These are phyloP conservation scores for Sthenelais limicola DNA, from an alignment of 2,888 invertebrate genomes.

Conservation along the genomic window DNA sequence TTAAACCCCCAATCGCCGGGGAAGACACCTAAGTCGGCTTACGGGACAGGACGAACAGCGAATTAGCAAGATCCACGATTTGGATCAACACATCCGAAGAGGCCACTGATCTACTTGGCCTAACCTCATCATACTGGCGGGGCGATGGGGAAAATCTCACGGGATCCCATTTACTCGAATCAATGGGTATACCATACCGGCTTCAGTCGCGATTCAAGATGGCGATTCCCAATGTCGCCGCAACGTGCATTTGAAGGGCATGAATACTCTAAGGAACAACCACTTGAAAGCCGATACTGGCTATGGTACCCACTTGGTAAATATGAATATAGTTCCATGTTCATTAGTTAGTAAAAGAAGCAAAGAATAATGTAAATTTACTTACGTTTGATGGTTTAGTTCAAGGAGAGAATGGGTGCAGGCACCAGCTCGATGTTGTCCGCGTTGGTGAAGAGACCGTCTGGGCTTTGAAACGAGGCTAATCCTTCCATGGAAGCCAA, in stretches of 20 bases:
- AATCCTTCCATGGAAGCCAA: background rate
- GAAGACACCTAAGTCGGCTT: too few species aligned
- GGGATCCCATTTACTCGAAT: background rate
- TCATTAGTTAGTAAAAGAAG: background rate
- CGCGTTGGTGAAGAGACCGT: slow-evolving; percentile 29
- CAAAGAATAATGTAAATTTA: background rate
- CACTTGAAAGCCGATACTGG: background rate
- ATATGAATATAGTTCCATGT: background rate
- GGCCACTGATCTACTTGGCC: too few species aligned
- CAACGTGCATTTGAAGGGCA: slow-evolving; percentile 36
- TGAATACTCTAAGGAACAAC: background rate
- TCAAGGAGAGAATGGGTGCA: background rate
- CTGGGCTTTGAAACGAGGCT: slow-evolving; percentile 25
- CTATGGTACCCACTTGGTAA: background rate
- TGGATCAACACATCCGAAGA: too few species aligned
- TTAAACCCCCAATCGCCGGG: too few species aligned
- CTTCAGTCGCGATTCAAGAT: slow-evolving; percentile 28
- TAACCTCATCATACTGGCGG: too few species aligned
- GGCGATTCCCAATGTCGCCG: slow-evolving; percentile 27
- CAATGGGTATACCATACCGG: slow-evolving; percentile 19
- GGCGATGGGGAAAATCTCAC: too few species aligned
- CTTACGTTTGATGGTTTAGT: slow-evolving; percentile 16
- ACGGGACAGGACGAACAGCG: too few species aligned
- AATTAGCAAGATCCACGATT: too few species aligned
- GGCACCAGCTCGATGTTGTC: slow-evolving; percentile 7